phyloP scores from a whole-genome alignment of 1,140 invertebrate species.

The Holcopasites calliopsidis region DNA sequence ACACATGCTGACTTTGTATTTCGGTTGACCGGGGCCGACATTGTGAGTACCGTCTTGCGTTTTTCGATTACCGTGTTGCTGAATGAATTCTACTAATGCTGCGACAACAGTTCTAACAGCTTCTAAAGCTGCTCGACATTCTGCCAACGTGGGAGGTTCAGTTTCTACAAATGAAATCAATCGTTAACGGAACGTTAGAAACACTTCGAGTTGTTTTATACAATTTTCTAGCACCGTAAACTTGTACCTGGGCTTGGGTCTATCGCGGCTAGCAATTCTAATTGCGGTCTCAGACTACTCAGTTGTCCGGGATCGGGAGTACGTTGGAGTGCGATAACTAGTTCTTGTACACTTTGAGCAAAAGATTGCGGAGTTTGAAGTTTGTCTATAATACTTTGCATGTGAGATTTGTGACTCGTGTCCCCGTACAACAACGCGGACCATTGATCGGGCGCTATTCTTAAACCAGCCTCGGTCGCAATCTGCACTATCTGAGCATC shows the following conservation, averaged over 20 bases:
- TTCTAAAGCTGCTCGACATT: slow-evolving; percentile 88
- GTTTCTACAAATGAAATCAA: slow-evolving; percentile 81
- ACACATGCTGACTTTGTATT: slow-evolving; percentile 96
- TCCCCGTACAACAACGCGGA: slow-evolving; percentile 98
- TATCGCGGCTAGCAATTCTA: slow-evolving; percentile 92
- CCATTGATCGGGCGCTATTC: slow-evolving; percentile 99
- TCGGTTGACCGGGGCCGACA: slow-evolving; percentile 83
- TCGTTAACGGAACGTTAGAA: background rate
- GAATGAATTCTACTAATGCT: slow-evolving; percentile 91
- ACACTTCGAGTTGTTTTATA: background rate
- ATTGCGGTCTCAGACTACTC: slow-evolving; percentile 86
- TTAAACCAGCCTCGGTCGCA: slow-evolving; percentile 96
- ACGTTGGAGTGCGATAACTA: slow-evolving; percentile 94
- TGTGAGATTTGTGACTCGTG: slow-evolving; percentile 96
- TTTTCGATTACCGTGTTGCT: slow-evolving; percentile 85
- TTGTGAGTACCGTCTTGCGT: slow-evolving; percentile 78
- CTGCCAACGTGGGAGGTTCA: slow-evolving; percentile 85
- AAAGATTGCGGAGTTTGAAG: slow-evolving; percentile 95
- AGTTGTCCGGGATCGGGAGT: slow-evolving; percentile 94
- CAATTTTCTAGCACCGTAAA: slow-evolving; percentile 23
- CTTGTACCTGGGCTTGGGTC: slow-evolving; percentile 88
- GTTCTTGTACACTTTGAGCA: slow-evolving; percentile 93
- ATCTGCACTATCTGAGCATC: slow-evolving; percentile 99
- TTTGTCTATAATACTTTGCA: slow-evolving; percentile 99
- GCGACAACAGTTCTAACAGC: slow-evolving; percentile 90